phyloP scores from a whole-genome alignment of 1,140 invertebrate species.

The Whitmania pigra region DNA sequence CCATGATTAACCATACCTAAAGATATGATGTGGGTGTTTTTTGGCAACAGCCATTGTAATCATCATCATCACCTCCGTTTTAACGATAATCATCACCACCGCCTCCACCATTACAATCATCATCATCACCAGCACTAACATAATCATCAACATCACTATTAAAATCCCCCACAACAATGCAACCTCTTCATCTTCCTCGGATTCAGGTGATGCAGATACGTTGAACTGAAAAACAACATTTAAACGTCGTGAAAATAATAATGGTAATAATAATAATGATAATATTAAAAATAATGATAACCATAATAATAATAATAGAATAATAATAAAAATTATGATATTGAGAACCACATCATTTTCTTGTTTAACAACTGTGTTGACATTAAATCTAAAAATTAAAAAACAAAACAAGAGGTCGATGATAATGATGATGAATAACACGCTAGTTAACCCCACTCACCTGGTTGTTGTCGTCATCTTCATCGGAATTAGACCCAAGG shows the following conservation, averaged over 20 bases:
- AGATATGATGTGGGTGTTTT: no score
- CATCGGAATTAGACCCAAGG: no score
- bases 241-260: neutral
- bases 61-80: no score
- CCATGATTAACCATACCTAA: no score
- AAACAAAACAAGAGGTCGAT: neutral
- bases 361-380: no score
- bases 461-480: no score
- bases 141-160: neutral
- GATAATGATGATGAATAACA: no score
- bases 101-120: neutral
- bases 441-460: no score
- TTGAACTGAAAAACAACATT: no score
- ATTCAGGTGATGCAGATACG: neutral
- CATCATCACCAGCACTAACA: neutral
- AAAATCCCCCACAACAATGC: neutral
- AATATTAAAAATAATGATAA: neutral
- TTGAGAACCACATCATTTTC: neutral
- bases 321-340: neutral
- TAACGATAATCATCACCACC: no score
- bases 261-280: neutral
- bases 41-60: no score
- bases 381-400: constrained; percentile 2
- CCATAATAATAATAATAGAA: neutral
- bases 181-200: neutral